phyloP scores from a whole-genome alignment of 2,888 invertebrate genomes.

The Adelognathus sp. region DNA sequence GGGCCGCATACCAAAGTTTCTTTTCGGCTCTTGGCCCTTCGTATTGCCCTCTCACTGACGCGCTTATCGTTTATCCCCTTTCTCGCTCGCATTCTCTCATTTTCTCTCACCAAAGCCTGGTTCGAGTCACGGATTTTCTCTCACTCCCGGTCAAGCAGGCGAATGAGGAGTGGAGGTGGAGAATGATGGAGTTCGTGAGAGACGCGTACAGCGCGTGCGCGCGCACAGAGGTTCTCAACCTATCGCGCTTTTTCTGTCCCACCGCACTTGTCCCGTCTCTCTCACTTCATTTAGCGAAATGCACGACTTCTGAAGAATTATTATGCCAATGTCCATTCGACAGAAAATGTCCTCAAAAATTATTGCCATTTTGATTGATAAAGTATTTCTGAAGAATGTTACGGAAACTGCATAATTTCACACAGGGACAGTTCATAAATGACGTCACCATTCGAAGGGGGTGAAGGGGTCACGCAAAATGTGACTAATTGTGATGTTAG shows the following conservation, averaged over 20 bases:
- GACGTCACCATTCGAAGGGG: too few species aligned
- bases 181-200: constrained; percentile 33
- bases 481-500: too few species aligned
- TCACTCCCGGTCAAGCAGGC: neutral
- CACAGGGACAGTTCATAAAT: too few species aligned
- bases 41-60: constrained; percentile 42
- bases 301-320: too few species aligned
- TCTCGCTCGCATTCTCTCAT: constrained; percentile 31
- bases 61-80: constrained; percentile 46
- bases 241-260: constrained; percentile 1
- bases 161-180: constrained; percentile 6
- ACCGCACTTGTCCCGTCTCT: neutral
- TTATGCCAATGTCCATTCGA: too few species aligned
- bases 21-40: constrained; percentile 63
- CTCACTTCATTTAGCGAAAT: too few species aligned
- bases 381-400: too few species aligned
- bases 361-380: too few species aligned
- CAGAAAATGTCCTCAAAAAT: too few species aligned
- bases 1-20: constrained; percentile 78
- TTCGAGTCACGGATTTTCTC: neutral
- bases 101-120: neutral
- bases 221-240: constrained; percentile 46
- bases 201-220: constrained; percentile 26
- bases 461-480: too few species aligned
- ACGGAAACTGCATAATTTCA: too few species aligned